Percentiles rank a stretch among this genome's conserved stretches.
Evolutionary conservation across 2,797 vertebrate genomes (phyloP).

Genomic region (Acrossocheilus wenchowensis): DNA sequence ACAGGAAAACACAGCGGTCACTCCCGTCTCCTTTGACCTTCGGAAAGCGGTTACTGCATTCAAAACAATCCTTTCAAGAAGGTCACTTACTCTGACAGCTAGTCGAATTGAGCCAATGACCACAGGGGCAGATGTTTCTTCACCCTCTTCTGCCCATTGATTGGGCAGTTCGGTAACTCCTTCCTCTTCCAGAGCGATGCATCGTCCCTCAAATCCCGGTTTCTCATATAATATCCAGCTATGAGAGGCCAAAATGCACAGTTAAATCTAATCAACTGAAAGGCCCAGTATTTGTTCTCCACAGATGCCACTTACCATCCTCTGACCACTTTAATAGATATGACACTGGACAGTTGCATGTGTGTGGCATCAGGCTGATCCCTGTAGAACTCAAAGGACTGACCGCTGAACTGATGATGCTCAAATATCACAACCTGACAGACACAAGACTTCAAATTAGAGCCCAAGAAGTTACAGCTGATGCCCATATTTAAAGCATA

Average conservation of each 20-base stretch:
- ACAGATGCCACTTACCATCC: slow-evolving; percentile 85
- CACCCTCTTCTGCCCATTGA: slow-evolving; percentile 81
- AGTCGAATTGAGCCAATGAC: slow-evolving; percentile 89
- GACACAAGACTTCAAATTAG: neutral
- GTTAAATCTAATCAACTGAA: neutral
- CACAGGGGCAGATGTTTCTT: slow-evolving; percentile 67
- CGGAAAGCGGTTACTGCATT: neutral
- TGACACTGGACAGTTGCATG: slow-evolving; percentile 82
- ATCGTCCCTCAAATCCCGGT: slow-evolving; percentile 88
- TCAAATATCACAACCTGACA: slow-evolving; percentile 87
- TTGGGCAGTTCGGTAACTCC: slow-evolving; percentile 82
- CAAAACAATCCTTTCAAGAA: neutral
- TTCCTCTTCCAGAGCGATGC: slow-evolving; percentile 87
- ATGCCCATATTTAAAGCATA: neutral
- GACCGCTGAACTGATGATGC: slow-evolving; percentile 77
- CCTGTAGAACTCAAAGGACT: slow-evolving; percentile 82
- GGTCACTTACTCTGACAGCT: slow-evolving; percentile 84
- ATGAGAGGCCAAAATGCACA: slow-evolving; percentile 30
- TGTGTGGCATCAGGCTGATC: slow-evolving; percentile 84
- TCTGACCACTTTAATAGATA: slow-evolving; percentile 87
- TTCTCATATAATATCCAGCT: slow-evolving; percentile 95
- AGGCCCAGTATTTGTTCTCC: neutral
- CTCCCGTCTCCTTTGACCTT: neutral
- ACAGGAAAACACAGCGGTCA: slow-evolving; percentile 43
- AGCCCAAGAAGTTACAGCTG: neutral